Evolutionary conservation across 2,797 vertebrate genomes (phyloP).

Genomic region (Columba guinea): DNA sequence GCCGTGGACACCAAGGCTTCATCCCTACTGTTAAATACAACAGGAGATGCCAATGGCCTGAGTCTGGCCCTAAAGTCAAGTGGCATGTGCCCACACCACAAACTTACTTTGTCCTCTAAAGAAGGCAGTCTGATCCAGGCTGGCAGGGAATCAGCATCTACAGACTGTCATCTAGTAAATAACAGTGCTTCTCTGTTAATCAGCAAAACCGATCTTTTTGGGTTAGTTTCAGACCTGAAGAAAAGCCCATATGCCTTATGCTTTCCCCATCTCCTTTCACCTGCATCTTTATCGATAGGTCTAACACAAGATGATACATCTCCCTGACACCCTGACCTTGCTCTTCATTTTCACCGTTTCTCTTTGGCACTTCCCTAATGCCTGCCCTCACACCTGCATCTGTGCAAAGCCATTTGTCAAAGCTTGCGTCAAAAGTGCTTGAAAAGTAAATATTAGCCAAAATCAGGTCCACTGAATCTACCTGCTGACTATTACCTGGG

Average conservation of each 20-base stretch:
- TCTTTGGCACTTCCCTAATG: neutral
- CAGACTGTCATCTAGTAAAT: neutral
- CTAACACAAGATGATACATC: neutral
- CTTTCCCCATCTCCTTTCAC: rapidly evolving
- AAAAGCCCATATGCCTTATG: neutral
- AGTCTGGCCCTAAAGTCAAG: neutral
- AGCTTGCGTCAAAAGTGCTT: neutral
- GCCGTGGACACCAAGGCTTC: neutral
- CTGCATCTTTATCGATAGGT: rapidly evolving
- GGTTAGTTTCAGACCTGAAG: neutral
- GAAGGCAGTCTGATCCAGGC: neutral
- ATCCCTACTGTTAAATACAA: neutral
- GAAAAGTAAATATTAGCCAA: neutral
- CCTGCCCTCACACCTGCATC: neutral
- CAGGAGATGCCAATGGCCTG: neutral
- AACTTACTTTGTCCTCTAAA: neutral
- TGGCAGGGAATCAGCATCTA: neutral
- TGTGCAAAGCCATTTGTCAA: neutral
- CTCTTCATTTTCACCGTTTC: neutral
- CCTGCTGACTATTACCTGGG: neutral
- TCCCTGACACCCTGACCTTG: neutral
- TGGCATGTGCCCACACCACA: neutral
- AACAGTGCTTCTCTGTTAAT: neutral
- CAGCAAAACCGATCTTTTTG: neutral
- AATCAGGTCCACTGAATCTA: neutral